A percentile compares a stretch with the other conserved stretches of the same genome.
Conservation (phyloP, 1,140 invertebrate genomes). For the Listronotus bonariensis region DNA sequence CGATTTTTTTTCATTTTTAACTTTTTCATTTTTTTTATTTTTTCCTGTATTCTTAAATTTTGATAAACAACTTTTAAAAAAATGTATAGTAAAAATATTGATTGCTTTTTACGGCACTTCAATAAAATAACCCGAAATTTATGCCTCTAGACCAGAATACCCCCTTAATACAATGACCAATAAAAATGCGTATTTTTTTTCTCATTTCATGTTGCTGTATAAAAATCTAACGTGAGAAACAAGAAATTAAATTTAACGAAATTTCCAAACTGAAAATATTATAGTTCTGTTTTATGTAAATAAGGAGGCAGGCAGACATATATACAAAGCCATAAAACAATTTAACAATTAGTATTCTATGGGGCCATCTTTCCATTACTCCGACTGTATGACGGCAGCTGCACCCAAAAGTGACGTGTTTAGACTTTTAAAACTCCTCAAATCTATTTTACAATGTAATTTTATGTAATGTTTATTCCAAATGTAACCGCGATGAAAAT, state of each 20-base stretch:
- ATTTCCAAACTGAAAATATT: constrained; percentile 33
- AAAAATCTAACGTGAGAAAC: constrained; percentile 11
- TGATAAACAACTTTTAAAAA: too few relatives aligned
- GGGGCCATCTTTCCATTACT: constrained; percentile 37
- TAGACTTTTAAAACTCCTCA: constrained; percentile 32
- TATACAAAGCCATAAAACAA: constrained; percentile 37
- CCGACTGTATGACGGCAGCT: constrained; percentile 41
- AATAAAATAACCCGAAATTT: too few relatives aligned
- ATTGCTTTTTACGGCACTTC: too few relatives aligned
- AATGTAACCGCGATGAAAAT: constrained; percentile 34
- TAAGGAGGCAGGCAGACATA: constrained; percentile 29
- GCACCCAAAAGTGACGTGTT: constrained; percentile 40
- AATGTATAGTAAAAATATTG: too few relatives aligned
- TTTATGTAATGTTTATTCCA: constrained; percentile 39
- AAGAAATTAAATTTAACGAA: constrained; percentile 8
- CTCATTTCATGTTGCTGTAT: neutral
- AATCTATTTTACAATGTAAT: constrained; percentile 40
- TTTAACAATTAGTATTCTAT: constrained; percentile 41
- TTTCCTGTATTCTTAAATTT: too few relatives aligned
- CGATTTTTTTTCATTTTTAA: too few relatives aligned
- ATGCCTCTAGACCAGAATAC: too few relatives aligned
- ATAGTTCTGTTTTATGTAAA: constrained; percentile 35
- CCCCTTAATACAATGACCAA: too few relatives aligned
- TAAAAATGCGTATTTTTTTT: too few relatives aligned
- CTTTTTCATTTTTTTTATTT: too few relatives aligned